phyloP scores from a whole-genome alignment of 2,113 vertebrate species.

The Micronycteris hirsuta region DNA sequence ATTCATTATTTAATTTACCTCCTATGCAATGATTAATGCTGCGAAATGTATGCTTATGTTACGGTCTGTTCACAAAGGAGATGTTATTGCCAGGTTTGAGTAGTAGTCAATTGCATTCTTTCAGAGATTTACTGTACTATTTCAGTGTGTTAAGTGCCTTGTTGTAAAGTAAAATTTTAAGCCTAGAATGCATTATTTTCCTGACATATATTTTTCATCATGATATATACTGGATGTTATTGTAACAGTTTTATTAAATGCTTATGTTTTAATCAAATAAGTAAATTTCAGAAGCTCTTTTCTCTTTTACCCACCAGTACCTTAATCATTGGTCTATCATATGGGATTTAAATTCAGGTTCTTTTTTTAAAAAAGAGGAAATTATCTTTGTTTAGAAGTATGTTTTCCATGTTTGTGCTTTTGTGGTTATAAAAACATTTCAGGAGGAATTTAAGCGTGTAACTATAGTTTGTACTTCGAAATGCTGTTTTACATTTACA shows the following conservation, averaged over 20 bases:
- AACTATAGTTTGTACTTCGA: slow-evolving; percentile 45
- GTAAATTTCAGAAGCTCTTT: neutral
- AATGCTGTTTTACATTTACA: slow-evolving; percentile 47
- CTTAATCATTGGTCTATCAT: neutral
- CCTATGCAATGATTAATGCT: slow-evolving; percentile 61
- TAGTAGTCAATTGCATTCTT: slow-evolving; percentile 44
- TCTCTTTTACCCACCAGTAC: neutral
- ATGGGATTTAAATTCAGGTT: slow-evolving; percentile 20
- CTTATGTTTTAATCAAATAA: slow-evolving; percentile 61
- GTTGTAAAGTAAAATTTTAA: slow-evolving; percentile 59
- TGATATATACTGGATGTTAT: slow-evolving; percentile 47
- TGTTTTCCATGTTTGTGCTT: slow-evolving; percentile 15
- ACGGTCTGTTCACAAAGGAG: slow-evolving; percentile 16
- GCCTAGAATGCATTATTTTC: slow-evolving; percentile 63
- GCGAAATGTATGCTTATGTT: slow-evolving; percentile 33
- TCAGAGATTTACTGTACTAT: slow-evolving; percentile 66
- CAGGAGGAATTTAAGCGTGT: slow-evolving; percentile 28
- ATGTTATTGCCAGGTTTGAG: neutral
- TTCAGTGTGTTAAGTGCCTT: slow-evolving; percentile 70
- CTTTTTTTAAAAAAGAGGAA: neutral
- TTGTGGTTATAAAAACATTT: slow-evolving; percentile 56
- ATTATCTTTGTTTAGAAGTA: slow-evolving; percentile 32
- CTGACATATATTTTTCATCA: slow-evolving; percentile 52
- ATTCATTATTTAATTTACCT: slow-evolving; percentile 60
- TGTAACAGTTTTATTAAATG: slow-evolving; percentile 65